Evolutionary conservation across 2,113 vertebrate species (phyloP).

Genomic region (Jaculus jaculus): DNA sequence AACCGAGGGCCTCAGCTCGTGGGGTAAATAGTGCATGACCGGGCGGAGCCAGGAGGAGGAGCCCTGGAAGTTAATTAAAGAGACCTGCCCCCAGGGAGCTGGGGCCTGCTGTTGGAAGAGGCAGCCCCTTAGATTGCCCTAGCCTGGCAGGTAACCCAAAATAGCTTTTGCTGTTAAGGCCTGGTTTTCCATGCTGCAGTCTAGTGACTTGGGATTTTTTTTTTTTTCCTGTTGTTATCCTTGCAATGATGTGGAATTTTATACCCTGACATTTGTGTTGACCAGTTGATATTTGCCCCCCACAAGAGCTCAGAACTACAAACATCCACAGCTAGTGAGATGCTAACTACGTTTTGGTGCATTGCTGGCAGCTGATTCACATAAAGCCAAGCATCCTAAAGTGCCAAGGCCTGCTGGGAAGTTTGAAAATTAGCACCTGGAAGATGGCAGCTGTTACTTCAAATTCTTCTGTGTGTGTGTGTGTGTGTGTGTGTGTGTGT

Average conservation of each 20-base stretch:
- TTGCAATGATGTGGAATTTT: neutral
- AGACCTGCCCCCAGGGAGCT: neutral
- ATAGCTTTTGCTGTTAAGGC: conserved; percentile 6
- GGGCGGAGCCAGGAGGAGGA: neutral
- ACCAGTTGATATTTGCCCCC: neutral
- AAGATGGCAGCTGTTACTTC: neutral
- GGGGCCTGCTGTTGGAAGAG: neutral
- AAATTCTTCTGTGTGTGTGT: neutral
- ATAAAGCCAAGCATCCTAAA: neutral
- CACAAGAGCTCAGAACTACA: neutral
- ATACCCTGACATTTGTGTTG: neutral
- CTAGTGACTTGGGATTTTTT: neutral
- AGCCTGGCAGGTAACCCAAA: neutral
- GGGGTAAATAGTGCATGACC: neutral
- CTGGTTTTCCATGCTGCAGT: neutral
- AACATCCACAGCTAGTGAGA: neutral
- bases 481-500: too few species aligned
- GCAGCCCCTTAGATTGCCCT: neutral
- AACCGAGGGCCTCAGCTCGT: accelerated
- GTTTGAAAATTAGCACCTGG: neutral
- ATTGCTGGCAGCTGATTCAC: neutral
- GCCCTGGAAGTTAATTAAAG: neutral
- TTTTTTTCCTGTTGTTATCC: neutral
- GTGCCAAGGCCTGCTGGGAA: neutral
- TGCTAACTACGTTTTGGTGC: neutral